Conservation (phyloP, 2,797 vertebrate species). For the Harpagifer antarcticus region DNA sequence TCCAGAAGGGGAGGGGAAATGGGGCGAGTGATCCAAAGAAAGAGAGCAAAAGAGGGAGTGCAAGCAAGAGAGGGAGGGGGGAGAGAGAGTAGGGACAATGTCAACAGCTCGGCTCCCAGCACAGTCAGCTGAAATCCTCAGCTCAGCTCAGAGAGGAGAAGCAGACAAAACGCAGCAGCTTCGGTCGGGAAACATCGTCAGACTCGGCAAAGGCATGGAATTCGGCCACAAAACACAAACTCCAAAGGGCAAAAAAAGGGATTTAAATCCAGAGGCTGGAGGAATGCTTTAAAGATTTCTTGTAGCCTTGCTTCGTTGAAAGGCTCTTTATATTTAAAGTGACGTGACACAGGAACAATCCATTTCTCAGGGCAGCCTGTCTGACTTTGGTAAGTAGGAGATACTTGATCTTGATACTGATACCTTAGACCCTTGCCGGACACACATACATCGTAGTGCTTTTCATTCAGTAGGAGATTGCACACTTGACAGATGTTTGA, state of each 20-base stretch:
- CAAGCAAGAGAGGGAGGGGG: slow-evolving; percentile 27
- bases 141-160: slow-evolving; percentile 60
- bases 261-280: slow-evolving; percentile 19
- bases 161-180: slow-evolving; percentile 55
- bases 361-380: slow-evolving; percentile 54
- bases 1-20: slow-evolving; percentile 49
- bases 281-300: slow-evolving; percentile 31
- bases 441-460: slow-evolving; percentile 17
- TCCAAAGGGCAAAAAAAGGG: slow-evolving; percentile 17
- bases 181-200: slow-evolving; percentile 38
- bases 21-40: slow-evolving; percentile 47
- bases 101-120: slow-evolving; percentile 80
- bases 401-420: slow-evolving; percentile 63
- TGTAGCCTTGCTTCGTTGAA: slow-evolving; percentile 31
- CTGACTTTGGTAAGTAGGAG: slow-evolving; percentile 73
- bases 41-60: slow-evolving; percentile 34
- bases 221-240: slow-evolving; percentile 20
- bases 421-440: slow-evolving; percentile 26
- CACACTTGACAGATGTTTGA: slow-evolving; percentile 48
- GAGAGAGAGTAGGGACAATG: slow-evolving; percentile 69
- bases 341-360: slow-evolving; percentile 46
- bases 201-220: slow-evolving; percentile 43
- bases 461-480: slow-evolving; percentile 32
- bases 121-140: slow-evolving; percentile 83
- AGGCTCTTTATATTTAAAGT: slow-evolving; percentile 30